A percentile compares a stretch with the other conserved stretches of the same genome.
Conservation (phyloP, 1,140 invertebrate genomes). For the Drosophila ercepeae region DNA sequence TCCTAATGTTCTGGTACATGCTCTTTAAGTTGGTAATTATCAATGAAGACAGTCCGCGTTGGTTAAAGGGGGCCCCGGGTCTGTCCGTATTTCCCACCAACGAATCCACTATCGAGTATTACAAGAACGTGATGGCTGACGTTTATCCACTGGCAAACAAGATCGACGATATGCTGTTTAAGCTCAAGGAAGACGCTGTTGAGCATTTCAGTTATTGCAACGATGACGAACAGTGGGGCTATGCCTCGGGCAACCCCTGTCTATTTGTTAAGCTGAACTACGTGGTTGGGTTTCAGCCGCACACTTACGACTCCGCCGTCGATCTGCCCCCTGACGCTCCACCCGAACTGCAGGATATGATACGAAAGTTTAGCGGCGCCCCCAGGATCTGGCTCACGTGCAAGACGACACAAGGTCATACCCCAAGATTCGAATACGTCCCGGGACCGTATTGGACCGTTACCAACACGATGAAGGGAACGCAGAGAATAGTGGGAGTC, state of each 20-base stretch:
- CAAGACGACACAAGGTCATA: neutral
- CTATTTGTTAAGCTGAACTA: constrained; percentile 55
- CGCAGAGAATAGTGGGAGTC: constrained; percentile 41
- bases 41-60: neutral
- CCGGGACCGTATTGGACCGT: constrained; percentile 36
- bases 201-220: constrained; percentile 35
- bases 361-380: constrained; percentile 15
- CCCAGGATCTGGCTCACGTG: constrained; percentile 52
- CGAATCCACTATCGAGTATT: neutral
- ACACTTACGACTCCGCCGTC: constrained; percentile 28
- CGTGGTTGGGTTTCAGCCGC: constrained; percentile 22
- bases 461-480: neutral
- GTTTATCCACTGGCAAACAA: constrained; percentile 23
- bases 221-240: constrained; percentile 50
- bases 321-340: constrained; percentile 24
- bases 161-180: constrained; percentile 23
- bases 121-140: neutral
- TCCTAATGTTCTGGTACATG: neutral
- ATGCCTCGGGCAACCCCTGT: constrained; percentile 13
- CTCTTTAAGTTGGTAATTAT: constrained; percentile 9
- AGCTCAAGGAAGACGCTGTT: constrained; percentile 1
- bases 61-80: constrained; percentile 34
- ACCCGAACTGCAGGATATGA: neutral
- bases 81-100: constrained; percentile 38
- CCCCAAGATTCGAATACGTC: constrained; percentile 2